Conservation (phyloP, 2,113 vertebrate species). For the Psettodes erumei region DNA sequence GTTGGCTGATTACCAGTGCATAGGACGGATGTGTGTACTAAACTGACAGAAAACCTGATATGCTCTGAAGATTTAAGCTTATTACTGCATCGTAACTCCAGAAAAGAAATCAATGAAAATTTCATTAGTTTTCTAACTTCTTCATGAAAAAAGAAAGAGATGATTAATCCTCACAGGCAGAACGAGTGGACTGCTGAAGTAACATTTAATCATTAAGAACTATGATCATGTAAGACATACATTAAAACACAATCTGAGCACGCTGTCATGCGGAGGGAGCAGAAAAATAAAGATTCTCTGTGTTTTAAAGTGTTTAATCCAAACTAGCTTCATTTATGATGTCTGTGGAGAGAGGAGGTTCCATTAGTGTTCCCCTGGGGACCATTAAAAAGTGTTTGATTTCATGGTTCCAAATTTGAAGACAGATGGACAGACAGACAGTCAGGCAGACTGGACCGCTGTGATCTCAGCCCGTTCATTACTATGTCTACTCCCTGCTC, state of each 20-base stretch:
- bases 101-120: background rate
- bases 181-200: background rate
- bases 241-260: too few relatives aligned
- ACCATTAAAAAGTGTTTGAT: conserved; percentile 11
- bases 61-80: background rate
- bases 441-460: background rate
- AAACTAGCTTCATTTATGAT: conserved; percentile 12
- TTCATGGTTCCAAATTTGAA: conserved; percentile 21
- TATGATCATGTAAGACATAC: background rate
- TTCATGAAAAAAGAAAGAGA: background rate
- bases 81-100: background rate
- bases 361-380: conserved; percentile 39
- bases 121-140: background rate
- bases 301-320: background rate
- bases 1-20: background rate
- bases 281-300: background rate
- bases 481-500: conserved; percentile 24
- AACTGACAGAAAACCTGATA: background rate
- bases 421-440: background rate
- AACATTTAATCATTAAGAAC: too few relatives aligned
- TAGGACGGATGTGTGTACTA: background rate
- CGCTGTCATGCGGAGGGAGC: background rate
- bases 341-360: conserved; percentile 16
- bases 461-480: conserved; percentile 46
- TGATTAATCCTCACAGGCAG: background rate